Conservation (phyloP, 2,888 invertebrate species). For the Incurvaria masculella region DNA sequence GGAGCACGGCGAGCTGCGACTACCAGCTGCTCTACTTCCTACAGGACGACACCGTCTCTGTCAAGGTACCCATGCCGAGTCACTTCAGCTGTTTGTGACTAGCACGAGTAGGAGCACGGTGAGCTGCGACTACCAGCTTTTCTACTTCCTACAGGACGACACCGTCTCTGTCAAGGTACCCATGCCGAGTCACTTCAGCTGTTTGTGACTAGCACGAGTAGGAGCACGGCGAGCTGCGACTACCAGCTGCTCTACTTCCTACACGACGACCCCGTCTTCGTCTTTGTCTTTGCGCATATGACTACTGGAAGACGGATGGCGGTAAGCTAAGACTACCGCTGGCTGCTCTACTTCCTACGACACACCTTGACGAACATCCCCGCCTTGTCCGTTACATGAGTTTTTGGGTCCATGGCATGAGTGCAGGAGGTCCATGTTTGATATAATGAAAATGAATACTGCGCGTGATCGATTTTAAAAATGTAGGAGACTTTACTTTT, state of each 20-base stretch:
- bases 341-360: constrained; percentile 73
- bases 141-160: constrained; percentile 80
- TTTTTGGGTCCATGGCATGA: too few relatives aligned
- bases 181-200: too few relatives aligned
- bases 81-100: constrained; percentile 71
- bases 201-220: constrained; percentile 65
- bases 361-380: too few relatives aligned
- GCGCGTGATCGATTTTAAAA: too few relatives aligned
- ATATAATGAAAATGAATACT: too few relatives aligned
- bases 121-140: constrained; percentile 65
- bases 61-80: too few relatives aligned
- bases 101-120: constrained; percentile 54
- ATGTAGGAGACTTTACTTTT: too few relatives aligned
- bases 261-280: constrained; percentile 75
- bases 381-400: too few relatives aligned
- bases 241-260: constrained; percentile 77
- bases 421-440: too few relatives aligned
- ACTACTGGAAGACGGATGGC: constrained; percentile 56
- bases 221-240: constrained; percentile 53
- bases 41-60: constrained; percentile 75
- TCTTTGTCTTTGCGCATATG: constrained; percentile 69
- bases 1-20: constrained; percentile 53
- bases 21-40: constrained; percentile 77
- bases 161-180: constrained; percentile 68
- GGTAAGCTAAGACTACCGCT: constrained; percentile 62